A percentile compares a stretch with the other conserved stretches of the same genome.
phyloP scores from a whole-genome alignment of 2,888 invertebrate genomes.

The Mythimna lalbum region DNA sequence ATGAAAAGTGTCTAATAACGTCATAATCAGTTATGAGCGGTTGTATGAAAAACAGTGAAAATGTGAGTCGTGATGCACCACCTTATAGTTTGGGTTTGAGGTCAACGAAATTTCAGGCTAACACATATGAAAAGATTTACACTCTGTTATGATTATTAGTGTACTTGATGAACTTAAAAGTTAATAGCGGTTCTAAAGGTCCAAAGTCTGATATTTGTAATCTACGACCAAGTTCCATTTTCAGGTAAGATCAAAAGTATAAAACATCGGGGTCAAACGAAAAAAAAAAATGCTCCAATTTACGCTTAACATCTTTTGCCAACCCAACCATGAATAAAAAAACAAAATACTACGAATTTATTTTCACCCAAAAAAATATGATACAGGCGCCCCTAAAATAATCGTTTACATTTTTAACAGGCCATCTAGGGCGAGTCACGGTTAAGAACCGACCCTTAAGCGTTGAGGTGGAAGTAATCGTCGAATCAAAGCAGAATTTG shows the following conservation, averaged over 20 bases:
- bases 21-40: too few relatives aligned
- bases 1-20: too few relatives aligned
- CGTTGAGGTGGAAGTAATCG: constrained; percentile 89
- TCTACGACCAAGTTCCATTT: background rate
- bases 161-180: too few relatives aligned
- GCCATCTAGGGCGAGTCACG: constrained; percentile 74
- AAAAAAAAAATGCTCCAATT: background rate
- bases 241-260: background rate
- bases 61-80: too few relatives aligned
- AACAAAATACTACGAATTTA: constrained; percentile 45
- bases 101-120: too few relatives aligned
- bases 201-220: too few relatives aligned
- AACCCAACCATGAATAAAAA: constrained; percentile 22
- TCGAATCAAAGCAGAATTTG: constrained; percentile 90
- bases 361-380: constrained; percentile 59
- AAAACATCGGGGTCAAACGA: background rate
- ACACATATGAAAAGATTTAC: too few relatives aligned
- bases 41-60: too few relatives aligned
- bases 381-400: constrained; percentile 53
- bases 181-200: too few relatives aligned
- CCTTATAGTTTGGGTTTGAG: too few relatives aligned
- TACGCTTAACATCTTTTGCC: background rate
- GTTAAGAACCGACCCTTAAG: constrained; percentile 80
- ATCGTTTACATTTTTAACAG: constrained; percentile 70
- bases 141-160: too few relatives aligned